A percentile compares a stretch with the other conserved stretches of the same genome.
phyloP scores from a whole-genome alignment of 2,113 vertebrate species.

The Amphiprion percula region DNA sequence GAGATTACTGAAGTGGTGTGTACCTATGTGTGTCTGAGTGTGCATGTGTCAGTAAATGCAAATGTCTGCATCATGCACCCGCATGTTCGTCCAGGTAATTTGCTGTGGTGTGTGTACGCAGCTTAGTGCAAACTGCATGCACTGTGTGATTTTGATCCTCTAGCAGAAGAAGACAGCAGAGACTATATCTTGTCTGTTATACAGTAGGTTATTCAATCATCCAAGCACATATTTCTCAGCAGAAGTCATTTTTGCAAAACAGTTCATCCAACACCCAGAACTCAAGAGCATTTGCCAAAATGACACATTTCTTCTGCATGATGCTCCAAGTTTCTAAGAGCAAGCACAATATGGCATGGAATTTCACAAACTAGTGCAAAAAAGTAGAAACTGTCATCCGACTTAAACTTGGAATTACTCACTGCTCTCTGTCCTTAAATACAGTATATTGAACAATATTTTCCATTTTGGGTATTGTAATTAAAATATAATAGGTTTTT shows the following conservation, averaged over 20 bases:
- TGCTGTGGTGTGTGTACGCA: background rate
- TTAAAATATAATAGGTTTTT: background rate
- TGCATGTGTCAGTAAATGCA: background rate
- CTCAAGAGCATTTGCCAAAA: background rate
- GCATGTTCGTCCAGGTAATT: background rate
- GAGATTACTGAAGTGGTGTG: slow-evolving; percentile 43
- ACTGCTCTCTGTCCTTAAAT: background rate
- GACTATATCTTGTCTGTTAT: background rate
- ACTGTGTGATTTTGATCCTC: background rate
- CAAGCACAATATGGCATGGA: slow-evolving; percentile 7
- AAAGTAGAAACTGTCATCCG: background rate
- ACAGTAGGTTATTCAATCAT: slow-evolving; percentile 19
- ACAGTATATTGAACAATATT: no score
- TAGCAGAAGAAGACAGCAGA: background rate
- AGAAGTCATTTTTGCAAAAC: slow-evolving; percentile 29
- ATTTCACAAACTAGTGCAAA: slow-evolving; percentile 5
- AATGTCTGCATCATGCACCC: background rate
- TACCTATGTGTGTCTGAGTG: background rate
- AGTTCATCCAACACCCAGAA: background rate
- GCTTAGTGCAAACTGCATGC: no score
- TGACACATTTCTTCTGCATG: slow-evolving; percentile 32
- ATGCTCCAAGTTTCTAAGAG: slow-evolving; percentile 14
- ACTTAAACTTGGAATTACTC: background rate
- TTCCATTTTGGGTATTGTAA: no score
- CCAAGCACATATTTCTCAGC: slow-evolving; percentile 27